Evolutionary conservation across 1,140 invertebrate species (phyloP).

Genomic region (Drosophila lini): DNA sequence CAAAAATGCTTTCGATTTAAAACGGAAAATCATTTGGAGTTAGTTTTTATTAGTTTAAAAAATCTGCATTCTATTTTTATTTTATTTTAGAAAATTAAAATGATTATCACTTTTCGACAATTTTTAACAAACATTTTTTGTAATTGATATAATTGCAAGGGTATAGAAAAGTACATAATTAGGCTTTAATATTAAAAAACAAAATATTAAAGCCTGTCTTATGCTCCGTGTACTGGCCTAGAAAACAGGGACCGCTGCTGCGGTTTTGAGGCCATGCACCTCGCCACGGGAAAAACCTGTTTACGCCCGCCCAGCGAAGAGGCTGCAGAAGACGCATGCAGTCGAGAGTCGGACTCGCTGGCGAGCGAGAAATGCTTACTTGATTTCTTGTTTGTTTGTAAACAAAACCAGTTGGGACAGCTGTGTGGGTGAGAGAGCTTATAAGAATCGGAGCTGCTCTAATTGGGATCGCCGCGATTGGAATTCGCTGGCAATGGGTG

Average conservation of each 20-base stretch:
- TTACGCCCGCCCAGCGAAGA: slow-evolving; percentile 25
- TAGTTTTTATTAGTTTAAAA: too few relatives aligned
- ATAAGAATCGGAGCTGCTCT: slow-evolving; percentile 3
- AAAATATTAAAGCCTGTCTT: not conserved
- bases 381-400: slow-evolving; percentile 69
- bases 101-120: too few relatives aligned
- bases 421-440: slow-evolving; percentile 35
- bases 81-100: too few relatives aligned
- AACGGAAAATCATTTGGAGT: too few relatives aligned
- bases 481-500: slow-evolving; percentile 11
- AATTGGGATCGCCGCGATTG: slow-evolving; percentile 35
- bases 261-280: slow-evolving; percentile 35
- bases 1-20: too few relatives aligned
- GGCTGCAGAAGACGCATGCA: slow-evolving; percentile 16
- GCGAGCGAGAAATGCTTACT: slow-evolving; percentile 53
- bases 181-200: too few relatives aligned
- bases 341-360: slow-evolving; percentile 11
- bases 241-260: slow-evolving; percentile 27
- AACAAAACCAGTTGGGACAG: slow-evolving; percentile 73
- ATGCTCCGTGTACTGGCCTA: slow-evolving; percentile 20
- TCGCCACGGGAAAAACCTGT: slow-evolving; percentile 55
- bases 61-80: too few relatives aligned
- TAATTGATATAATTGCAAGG: too few relatives aligned
- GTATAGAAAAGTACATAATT: too few relatives aligned
- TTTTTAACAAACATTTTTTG: too few relatives aligned